Percentiles rank a stretch among this genome's conserved stretches.
phyloP scores from a whole-genome alignment of 2,888 invertebrate species.

The Philereme transversata region DNA sequence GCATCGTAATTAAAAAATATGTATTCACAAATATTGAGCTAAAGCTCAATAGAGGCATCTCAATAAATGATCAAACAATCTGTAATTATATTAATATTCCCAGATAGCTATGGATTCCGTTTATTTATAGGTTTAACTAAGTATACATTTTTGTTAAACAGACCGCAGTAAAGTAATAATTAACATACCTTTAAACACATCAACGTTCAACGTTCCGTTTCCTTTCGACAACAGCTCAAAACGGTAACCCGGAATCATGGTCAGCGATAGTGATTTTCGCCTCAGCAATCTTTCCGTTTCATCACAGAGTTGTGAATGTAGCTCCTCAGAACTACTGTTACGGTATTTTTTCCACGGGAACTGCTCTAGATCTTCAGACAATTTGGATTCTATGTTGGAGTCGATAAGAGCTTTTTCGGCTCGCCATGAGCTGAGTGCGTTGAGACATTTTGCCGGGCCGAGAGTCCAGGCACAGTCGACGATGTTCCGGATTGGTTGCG shows the following conservation, averaged over 20 bases:
- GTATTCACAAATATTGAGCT: background rate
- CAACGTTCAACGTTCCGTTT: constrained; percentile 76
- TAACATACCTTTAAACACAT: constrained; percentile 73
- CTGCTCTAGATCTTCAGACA: constrained; percentile 57
- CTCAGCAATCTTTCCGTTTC: constrained; percentile 79
- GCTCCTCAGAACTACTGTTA: constrained; percentile 71
- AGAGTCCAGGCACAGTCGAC: constrained; percentile 58
- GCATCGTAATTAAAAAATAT: background rate
- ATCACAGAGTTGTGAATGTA: constrained; percentile 76
- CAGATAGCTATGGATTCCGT: no score
- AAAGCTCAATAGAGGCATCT: background rate
- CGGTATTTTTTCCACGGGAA: constrained; percentile 74
- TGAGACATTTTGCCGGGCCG: constrained; percentile 80
- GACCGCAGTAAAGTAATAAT: background rate
- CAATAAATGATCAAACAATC: background rate
- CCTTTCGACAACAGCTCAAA: constrained; percentile 79
- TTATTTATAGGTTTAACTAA: no score
- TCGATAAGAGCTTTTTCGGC: constrained; percentile 63
- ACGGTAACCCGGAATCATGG: constrained; percentile 77
- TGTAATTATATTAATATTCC: no score
- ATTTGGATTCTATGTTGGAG: constrained; percentile 41
- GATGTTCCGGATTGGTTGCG: constrained; percentile 48
- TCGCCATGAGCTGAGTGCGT: constrained; percentile 82
- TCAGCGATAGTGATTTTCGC: constrained; percentile 74
- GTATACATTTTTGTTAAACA: background rate